Percentiles rank a stretch among this genome's conserved stretches.
Conservation (phyloP, 2,113 vertebrate genomes). For the Poecilia latipinna region DNA sequence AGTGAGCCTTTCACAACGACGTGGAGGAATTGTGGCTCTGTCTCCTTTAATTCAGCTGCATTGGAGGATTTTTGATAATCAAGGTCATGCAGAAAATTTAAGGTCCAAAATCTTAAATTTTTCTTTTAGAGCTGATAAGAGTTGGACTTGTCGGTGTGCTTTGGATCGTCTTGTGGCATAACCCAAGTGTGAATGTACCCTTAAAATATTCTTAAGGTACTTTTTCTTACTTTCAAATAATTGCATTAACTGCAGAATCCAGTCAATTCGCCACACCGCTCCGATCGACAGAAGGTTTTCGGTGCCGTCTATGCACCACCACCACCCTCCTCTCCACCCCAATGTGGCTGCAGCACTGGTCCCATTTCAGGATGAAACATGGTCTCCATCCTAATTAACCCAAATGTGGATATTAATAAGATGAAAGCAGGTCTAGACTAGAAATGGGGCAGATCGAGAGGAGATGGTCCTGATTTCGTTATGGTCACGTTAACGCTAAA, state of each 20-base stretch:
- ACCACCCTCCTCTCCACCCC: slow-evolving; percentile 29
- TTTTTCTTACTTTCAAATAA: neutral
- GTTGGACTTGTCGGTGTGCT: neutral
- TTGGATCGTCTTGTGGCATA: neutral
- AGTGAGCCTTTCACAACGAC: no score
- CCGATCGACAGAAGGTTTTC: slow-evolving; percentile 32
- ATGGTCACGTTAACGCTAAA: slow-evolving; percentile 71
- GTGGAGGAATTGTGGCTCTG: no score
- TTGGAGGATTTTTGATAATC: neutral
- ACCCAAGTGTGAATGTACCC: neutral
- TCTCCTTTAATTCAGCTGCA: no score
- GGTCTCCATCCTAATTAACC: slow-evolving; percentile 84
- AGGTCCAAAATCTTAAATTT: neutral
- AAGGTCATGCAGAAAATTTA: neutral
- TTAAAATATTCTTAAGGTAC: neutral
- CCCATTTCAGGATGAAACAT: slow-evolving; percentile 69
- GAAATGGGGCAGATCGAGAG: slow-evolving; percentile 74
- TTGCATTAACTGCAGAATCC: slow-evolving; percentile 10
- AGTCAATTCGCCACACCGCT: slow-evolving; percentile 39
- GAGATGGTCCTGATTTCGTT: slow-evolving; percentile 73
- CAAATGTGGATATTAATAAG: slow-evolving; percentile 83
- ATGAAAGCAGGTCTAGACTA: slow-evolving; percentile 77
- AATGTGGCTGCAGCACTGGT: slow-evolving; percentile 56
- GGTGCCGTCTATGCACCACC: neutral
- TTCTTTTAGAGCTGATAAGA: neutral